These are phyloP conservation scores for Cardinalis cardinalis DNA, from an alignment of 2,113 vertebrate genomes.

Conservation along the genomic window DNA sequence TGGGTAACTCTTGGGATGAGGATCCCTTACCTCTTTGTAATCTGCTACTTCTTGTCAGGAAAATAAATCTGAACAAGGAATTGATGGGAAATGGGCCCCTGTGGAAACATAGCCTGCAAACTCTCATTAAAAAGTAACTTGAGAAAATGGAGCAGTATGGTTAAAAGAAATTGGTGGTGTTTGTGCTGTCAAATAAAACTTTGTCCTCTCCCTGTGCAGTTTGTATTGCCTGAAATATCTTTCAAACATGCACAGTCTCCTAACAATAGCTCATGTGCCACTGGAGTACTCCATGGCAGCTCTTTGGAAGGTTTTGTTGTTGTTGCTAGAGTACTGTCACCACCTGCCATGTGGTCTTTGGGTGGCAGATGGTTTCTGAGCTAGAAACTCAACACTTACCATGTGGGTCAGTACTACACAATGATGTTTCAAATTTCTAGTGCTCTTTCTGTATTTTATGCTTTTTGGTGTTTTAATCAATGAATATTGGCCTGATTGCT, in stretches of 20 bases:
- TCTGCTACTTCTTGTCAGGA: neutral
- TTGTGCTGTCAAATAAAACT: neutral
- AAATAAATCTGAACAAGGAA: neutral
- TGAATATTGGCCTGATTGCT: neutral
- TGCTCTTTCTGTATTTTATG: neutral
- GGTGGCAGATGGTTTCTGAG: neutral
- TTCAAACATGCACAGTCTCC: neutral
- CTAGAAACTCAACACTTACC: neutral
- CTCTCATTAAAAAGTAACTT: neutral
- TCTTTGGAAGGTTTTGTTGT: neutral
- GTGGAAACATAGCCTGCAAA: neutral
- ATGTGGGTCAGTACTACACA: fast-evolving
- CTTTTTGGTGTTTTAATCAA: neutral
- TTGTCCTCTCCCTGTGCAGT: neutral
- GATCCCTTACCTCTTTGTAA: fast-evolving
- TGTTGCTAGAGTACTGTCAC: neutral
- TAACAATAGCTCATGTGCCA: neutral
- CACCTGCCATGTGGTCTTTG: neutral
- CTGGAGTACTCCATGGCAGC: neutral
- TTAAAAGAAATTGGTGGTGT: neutral
- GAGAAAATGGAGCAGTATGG: neutral
- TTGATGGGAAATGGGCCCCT: neutral
- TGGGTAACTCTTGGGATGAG: neutral
- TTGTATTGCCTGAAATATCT: neutral
- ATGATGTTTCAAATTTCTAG: neutral